Percentiles rank a stretch among this genome's conserved stretches.
phyloP scores from a whole-genome alignment of 2,113 vertebrate species.

The Pteronura brasiliensis region DNA sequence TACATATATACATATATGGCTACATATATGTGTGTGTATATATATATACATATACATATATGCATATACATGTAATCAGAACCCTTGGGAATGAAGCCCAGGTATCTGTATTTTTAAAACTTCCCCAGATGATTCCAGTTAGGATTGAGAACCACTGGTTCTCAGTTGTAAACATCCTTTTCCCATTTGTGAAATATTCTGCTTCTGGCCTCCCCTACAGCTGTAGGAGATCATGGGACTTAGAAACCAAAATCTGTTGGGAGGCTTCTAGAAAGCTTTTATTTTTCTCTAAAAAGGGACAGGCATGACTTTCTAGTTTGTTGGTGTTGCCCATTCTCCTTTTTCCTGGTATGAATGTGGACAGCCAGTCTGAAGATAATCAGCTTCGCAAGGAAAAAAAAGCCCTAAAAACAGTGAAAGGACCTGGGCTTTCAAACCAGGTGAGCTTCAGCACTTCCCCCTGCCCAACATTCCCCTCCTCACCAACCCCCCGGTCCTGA shows the following conservation, averaged over 20 bases:
- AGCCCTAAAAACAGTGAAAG: not conserved
- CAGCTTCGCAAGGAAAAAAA: not conserved
- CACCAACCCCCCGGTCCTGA: not conserved
- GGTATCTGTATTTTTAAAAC: not conserved
- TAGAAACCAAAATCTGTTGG: not conserved
- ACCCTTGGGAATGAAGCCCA: not conserved
- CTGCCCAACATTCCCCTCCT: rapidly evolving
- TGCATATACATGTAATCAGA: not conserved
- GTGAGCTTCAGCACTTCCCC: not conserved
- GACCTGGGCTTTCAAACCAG: not conserved
- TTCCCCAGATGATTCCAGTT: not conserved
- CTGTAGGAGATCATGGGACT: not conserved
- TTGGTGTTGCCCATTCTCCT: not conserved
- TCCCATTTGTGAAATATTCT: not conserved
- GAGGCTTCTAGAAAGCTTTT: not conserved
- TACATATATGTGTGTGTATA: not conserved
- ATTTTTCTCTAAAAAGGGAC: not conserved
- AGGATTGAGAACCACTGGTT: not conserved
- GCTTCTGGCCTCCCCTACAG: not conserved
- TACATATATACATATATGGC: too few species aligned
- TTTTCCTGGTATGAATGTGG: not conserved
- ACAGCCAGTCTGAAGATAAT: not conserved
- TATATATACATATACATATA: too few species aligned
- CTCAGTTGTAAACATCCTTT: not conserved
- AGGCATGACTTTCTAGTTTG: not conserved